Base-by-base conservation (phyloP, 2,797 vertebrate genomes). In the Thaleichthys pacificus region DNA sequence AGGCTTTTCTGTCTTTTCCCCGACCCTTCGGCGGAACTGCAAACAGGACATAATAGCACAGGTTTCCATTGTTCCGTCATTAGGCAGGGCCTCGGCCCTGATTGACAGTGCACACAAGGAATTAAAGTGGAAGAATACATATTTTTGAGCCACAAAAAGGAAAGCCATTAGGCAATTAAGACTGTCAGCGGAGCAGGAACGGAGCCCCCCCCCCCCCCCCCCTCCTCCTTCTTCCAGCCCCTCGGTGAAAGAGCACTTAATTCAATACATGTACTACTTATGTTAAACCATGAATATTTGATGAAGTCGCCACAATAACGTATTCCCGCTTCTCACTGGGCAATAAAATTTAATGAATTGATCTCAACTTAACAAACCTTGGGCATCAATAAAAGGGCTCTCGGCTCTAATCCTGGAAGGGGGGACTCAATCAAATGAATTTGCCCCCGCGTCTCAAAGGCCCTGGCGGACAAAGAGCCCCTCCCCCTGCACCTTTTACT, bases 301-400 rank as follows among this genome's bases (percentile, higher is more conserved):
- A 99, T 98, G 97, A 98, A 97, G 95, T 96, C 94, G 87, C 94
- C 94, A 97, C 96, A 98, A 98, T 97, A 96, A 97, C 87, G 93
- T 94, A 97, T 97, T 96, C 95, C 94, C 93, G 93, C 94, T 95
- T 95, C 97, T 98, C 96, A 96, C 96, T 94, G 94, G 93, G 96
- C 96, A 98, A 98, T 97, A 95, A 97, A 98, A 96, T 94, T 94
- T 95, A 96, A 96, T 99, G 97, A 99, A 98, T 97, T 98, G 97
- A 97, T 98, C 95, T 97, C 94, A 94, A 97, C 95, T 97, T 97
- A 96, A 98, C 95, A 96, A 95, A 96, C 95, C 95, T 91, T 74
- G 91, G 32, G 89, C 95, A 91, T 95, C 93, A 94, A 97, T 96
- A 96, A 95, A 95, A 86, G 94, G 91, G 89, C 91, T 87, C 90